Conservation (phyloP, 92 coral and sea anemone genomes). For the Paramuricea clavata region DNA sequence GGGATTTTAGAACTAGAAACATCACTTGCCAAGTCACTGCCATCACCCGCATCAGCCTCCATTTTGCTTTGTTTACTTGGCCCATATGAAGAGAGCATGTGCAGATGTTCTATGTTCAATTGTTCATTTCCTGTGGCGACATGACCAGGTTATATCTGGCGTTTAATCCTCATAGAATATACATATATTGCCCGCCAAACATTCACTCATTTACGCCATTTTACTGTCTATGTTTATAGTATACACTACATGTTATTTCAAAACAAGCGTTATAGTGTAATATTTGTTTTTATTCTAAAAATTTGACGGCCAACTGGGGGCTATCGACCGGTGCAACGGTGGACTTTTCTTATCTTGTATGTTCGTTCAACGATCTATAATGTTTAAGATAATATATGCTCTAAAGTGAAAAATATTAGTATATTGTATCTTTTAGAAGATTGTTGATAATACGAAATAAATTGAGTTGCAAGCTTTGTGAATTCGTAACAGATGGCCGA, state of each 20-base stretch:
- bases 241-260: not conserved
- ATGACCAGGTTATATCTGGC: conserved; percentile 18
- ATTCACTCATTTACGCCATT: not conserved
- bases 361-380: conserved; percentile 7
- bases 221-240: not conserved
- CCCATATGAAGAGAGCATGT: conserved; percentile 46
- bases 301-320: conserved; percentile 6
- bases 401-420: not conserved
- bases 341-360: not conserved
- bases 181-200: not conserved
- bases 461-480: not conserved
- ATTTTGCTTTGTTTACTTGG: conserved; percentile 54
- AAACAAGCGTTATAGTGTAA: not conserved
- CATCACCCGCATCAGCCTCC: conserved; percentile 42
- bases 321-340: not conserved
- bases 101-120: conserved; percentile 43
- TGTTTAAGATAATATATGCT: conserved; percentile 10
- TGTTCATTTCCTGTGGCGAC: conserved; percentile 43
- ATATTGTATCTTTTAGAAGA: not conserved
- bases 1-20: conserved; percentile 32
- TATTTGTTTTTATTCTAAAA: not conserved
- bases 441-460: conserved; percentile 5
- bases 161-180: not conserved
- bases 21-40: conserved; percentile 47
- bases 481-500: conserved; percentile 12